A percentile compares a stretch with the other conserved stretches of the same genome.
Evolutionary conservation across 2,797 vertebrate genomes (phyloP).

Genomic region (Eulemur rubriventer): DNA sequence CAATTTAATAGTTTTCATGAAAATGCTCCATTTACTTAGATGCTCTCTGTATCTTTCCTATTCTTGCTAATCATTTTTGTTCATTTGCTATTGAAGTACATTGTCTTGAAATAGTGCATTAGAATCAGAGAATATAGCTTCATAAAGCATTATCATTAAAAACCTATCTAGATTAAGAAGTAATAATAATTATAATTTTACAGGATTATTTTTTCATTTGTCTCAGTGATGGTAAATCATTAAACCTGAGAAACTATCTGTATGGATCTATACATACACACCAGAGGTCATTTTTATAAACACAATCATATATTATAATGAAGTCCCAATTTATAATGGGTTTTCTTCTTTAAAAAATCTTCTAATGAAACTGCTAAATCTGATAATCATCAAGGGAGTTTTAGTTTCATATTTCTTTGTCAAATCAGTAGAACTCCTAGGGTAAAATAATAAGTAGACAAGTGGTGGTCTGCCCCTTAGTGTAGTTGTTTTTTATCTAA

Average conservation of each 20-base stretch:
- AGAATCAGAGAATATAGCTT: slow-evolving; percentile 60
- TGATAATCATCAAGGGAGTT: slow-evolving; percentile 68
- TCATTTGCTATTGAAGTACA: slow-evolving; percentile 59
- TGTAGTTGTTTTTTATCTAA: not conserved
- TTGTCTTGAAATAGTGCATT: slow-evolving; percentile 53
- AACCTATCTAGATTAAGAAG: slow-evolving; percentile 59
- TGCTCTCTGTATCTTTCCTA: slow-evolving; percentile 60
- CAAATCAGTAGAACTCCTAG: slow-evolving; percentile 51
- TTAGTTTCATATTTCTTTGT: slow-evolving; percentile 72
- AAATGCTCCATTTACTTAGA: slow-evolving; percentile 80
- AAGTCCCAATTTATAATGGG: slow-evolving; percentile 80
- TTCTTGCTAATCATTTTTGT: slow-evolving; percentile 76
- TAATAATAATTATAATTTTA: slow-evolving; percentile 75
- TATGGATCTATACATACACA: slow-evolving; percentile 75
- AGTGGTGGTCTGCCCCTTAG: slow-evolving; percentile 1
- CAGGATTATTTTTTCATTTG: slow-evolving; percentile 81
- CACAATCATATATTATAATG: slow-evolving; percentile 82
- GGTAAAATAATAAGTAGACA: slow-evolving; percentile 51
- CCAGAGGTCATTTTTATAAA: slow-evolving; percentile 83
- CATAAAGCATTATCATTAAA: slow-evolving; percentile 68
- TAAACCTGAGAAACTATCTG: slow-evolving; percentile 69
- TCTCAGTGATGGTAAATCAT: slow-evolving; percentile 81
- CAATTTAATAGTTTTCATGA: slow-evolving; percentile 80
- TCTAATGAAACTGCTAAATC: slow-evolving; percentile 84
- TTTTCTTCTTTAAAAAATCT: slow-evolving; percentile 79